These are phyloP conservation scores for Rana temporaria DNA, from an alignment of 2,113 vertebrate species.

Conservation along the genomic window DNA sequence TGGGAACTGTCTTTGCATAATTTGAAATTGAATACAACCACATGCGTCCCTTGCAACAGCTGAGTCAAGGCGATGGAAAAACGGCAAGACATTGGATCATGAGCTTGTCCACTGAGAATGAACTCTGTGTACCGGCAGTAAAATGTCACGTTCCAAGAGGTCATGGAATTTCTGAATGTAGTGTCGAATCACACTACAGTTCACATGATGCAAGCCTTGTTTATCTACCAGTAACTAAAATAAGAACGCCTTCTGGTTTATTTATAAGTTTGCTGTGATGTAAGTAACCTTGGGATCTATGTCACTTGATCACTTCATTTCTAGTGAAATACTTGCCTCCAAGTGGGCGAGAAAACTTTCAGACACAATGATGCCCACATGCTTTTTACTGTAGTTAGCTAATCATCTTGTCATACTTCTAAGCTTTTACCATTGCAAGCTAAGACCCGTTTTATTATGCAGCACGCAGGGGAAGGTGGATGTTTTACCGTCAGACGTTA, in stretches of 20 bases:
- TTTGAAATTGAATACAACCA: conserved; percentile 59
- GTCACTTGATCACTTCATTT: conserved; percentile 64
- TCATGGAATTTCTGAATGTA: conserved; percentile 64
- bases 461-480: no score
- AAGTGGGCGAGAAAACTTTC: conserved; percentile 61
- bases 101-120: conserved; percentile 48
- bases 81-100: conserved; percentile 55
- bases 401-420: conserved; percentile 61
- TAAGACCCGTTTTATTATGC: no score
- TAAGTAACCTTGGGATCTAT: conserved; percentile 67
- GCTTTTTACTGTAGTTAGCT: conserved; percentile 56
- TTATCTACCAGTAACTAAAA: conserved; percentile 69
- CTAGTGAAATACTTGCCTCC: conserved; percentile 63
- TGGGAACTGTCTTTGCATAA: conserved; percentile 54
- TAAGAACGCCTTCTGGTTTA: conserved; percentile 68
- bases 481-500: no score
- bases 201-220: conserved; percentile 71
- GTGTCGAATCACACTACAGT: conserved; percentile 63
- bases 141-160: conserved; percentile 78
- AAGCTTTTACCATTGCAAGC: not conserved
- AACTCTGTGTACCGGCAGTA: conserved; percentile 63
- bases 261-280: conserved; percentile 67
- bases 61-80: conserved; percentile 62
- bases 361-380: conserved; percentile 58
- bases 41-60: conserved; percentile 55